Evolutionary conservation across 2,113 vertebrate genomes (phyloP), one percentile per base, ranked within the genome.

Genomic region (Typhlomys cinereus): DNA sequence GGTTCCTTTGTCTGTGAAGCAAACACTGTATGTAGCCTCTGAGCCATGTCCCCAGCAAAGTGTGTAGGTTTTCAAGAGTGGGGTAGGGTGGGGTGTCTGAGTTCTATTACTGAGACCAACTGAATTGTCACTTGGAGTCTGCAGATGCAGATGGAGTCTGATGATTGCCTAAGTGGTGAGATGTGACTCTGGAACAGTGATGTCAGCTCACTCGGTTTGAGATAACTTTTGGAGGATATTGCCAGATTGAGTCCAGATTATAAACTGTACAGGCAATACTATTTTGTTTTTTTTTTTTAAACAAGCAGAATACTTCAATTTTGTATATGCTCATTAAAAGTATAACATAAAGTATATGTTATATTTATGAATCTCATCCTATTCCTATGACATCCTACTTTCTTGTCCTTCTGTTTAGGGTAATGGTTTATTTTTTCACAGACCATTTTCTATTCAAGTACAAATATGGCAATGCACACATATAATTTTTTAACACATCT

Each of bases 401-500:
- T 85, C 34, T 89, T 91, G 36, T 9, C 21, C 52, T 50, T 44
- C n/a, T 78, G 17, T 41, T 76, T 78, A 34, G 50, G 27, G 29
- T 92, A 50, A 64, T 73, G 31, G 13, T 64, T 52, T 61, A 5
- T 88, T 57, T 71, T 18, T 31, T 85, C 3, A 50, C 20, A 78
- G 34, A 57, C 4, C 11, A 88, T 67, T 52, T 93, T 85, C 21
- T 78, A 27, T 64, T 87, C 87, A 64, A 78, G 50, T 88, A 44
- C 9, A 75, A 52, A n/a, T 50, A 82, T 11, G 89, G 17, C 31
- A 44, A 81, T 17, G 18, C 44, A 84, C 17, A 74, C 13, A 48
- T 23, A 61, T 2, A 61, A 82, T 92, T 85, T 92, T 92, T 69
- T 69, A 92, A 81, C 59, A 81, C 11, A 54, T 76, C 59, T 44